Evolutionary conservation across 2,888 invertebrate species (phyloP).

Genomic region (Augochlorella aurata): DNA sequence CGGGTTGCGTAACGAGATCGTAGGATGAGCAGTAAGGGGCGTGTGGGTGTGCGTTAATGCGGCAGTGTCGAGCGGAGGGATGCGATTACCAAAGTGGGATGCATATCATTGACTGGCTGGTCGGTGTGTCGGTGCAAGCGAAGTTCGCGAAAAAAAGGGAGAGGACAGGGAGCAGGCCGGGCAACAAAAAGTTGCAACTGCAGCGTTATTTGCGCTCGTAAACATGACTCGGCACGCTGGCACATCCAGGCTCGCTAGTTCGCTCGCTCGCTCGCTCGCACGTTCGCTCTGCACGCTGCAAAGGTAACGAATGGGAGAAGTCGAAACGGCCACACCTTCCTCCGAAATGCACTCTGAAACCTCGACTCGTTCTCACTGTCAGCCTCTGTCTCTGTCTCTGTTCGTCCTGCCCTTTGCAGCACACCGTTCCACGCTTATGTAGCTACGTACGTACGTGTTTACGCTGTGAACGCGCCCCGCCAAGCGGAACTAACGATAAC

Average conservation of each 20-base stretch:
- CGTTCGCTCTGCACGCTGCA: conserved; percentile 41
- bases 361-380: conserved; percentile 49
- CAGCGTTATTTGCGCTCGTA: conserved; percentile 60
- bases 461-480: conserved; percentile 67
- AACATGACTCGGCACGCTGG: conserved; percentile 49
- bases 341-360: conserved; percentile 56
- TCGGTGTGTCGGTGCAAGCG: background rate
- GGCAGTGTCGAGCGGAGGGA: background rate
- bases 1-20: conserved; percentile 8
- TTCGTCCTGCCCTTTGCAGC: conserved; percentile 18
- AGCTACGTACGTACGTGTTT: conserved; percentile 64
- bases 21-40: background rate
- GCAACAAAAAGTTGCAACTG: conserved; percentile 46
- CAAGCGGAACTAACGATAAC: conserved; percentile 74
- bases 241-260: conserved; percentile 34
- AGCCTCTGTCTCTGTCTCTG: conserved; percentile 20
- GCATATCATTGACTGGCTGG: conserved; percentile 26
- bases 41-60: background rate
- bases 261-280: conserved; percentile 43
- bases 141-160: background rate
- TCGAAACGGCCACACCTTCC: conserved; percentile 67
- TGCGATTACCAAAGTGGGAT: conserved; percentile 30
- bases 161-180: conserved; percentile 27
- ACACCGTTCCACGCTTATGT: conserved; percentile 38
- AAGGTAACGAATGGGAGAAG: conserved; percentile 68